These are phyloP conservation scores for Promerops cafer DNA, from an alignment of 2,113 vertebrate species.

Conservation along the genomic window DNA sequence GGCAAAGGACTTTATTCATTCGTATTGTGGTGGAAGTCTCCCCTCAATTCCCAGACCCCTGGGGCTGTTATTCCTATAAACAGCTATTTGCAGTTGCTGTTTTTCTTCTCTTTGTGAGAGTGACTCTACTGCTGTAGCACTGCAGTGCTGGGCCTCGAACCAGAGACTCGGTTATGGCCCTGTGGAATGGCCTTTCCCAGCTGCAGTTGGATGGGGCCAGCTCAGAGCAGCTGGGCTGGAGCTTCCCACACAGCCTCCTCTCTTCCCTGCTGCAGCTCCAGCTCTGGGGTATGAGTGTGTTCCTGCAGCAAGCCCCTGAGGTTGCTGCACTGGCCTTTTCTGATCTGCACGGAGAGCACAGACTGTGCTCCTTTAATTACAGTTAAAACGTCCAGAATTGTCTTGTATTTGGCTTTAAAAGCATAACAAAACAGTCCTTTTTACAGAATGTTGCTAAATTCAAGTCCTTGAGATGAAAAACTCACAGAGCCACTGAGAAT, in stretches of 20 bases:
- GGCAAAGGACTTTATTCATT: background rate
- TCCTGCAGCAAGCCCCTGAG: background rate
- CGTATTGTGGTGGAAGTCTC: rapidly evolving
- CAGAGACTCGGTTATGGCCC: background rate
- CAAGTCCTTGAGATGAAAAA: background rate
- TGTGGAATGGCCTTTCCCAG: slow-evolving; percentile 3
- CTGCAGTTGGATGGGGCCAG: background rate
- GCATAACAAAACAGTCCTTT: background rate
- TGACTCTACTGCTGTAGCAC: background rate
- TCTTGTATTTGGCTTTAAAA: background rate
- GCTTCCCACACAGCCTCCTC: background rate
- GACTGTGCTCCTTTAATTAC: background rate
- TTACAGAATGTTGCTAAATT: background rate
- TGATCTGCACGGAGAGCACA: background rate
- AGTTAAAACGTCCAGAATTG: background rate
- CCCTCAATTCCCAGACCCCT: background rate
- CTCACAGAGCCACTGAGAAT: background rate
- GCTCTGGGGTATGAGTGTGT: background rate
- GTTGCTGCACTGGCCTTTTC: background rate
- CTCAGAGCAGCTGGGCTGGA: background rate
- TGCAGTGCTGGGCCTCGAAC: background rate
- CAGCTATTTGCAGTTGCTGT: background rate
- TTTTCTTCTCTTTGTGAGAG: background rate
- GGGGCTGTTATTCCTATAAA: background rate
- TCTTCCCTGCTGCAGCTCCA: background rate